Base-by-base conservation (phyloP, 2,888 invertebrate species). In the Cremastinae sp. region DNA sequence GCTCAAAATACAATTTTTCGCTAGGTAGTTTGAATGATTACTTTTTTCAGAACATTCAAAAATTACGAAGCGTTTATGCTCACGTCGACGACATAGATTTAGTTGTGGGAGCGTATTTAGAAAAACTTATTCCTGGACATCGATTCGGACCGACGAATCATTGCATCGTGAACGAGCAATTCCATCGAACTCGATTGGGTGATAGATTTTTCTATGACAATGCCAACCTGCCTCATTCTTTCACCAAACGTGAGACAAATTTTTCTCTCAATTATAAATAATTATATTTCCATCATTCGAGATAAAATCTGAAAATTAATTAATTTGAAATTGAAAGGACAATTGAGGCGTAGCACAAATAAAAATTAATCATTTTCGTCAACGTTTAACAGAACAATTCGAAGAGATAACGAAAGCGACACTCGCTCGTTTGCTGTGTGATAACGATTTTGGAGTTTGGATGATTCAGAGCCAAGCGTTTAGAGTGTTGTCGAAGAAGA, bases 81-180 rank as follows among this genome's bases (percentile, higher is more conserved):
- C 87, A 89, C 76, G 90, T 91, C 0, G 91, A 92, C 45, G 92
- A 92, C 82, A 90, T 92, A 1, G 92, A 92, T 81, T 82, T 92
- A 22, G 90, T 90, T 56, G 89, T 91, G 1, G 92, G 91, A 8
- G 91, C 90, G 0, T 86, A 91, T 14, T 84, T 91, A 20, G 92
- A 92, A 83, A 84, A 81, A 12, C 90, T 89, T 7, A 86, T 91
- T 1, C 85, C 87, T 3, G 91, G 90, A 4, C 90, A 90, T 9
- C 82, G 91, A 5, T 88, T 91, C 1, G 92, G 92, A 0, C 92
- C 92, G 0, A 91, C 92, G 0, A 91, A 91, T 82, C 90, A 90
- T 51, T 92, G 92, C 76, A 86, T 92, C 20, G 87, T 92, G 14
- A 90, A 90, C 4, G 90, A 90, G 75, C 92, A 92, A 86, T 92